phyloP scores from a whole-genome alignment of 1,140 invertebrate genomes.

The Cephus cinctus region DNA sequence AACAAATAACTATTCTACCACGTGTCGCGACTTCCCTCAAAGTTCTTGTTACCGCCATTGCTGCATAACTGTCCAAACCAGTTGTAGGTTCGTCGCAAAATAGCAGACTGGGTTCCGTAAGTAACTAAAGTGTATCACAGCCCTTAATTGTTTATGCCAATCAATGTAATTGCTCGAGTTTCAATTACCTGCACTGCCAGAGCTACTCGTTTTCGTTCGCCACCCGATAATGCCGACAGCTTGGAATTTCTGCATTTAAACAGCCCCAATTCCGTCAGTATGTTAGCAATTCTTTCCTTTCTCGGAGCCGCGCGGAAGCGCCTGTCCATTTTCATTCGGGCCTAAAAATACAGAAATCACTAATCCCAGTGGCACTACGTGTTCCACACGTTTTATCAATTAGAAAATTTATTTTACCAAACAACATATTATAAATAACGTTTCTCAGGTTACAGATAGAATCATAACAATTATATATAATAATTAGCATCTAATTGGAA shows the following conservation, averaged over 20 bases:
- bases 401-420: too few species aligned
- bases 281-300: slow-evolving; percentile 35
- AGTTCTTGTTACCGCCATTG: slow-evolving; percentile 70
- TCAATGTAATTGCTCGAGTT: not conserved
- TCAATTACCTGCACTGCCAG: slow-evolving; percentile 79
- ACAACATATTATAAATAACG: too few species aligned
- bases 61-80: slow-evolving; percentile 80
- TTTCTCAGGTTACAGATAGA: too few species aligned
- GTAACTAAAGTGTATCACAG: slow-evolving; percentile 52
- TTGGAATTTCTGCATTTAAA: slow-evolving; percentile 65
- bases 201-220: slow-evolving; percentile 82
- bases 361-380: too few species aligned
- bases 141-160: slow-evolving; percentile 9
- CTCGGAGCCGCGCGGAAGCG: slow-evolving; percentile 24
- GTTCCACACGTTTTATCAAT: too few species aligned
- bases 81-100: slow-evolving; percentile 85
- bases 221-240: slow-evolving; percentile 74
- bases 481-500: too few species aligned
- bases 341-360: too few species aligned
- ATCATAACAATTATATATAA: too few species aligned
- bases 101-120: slow-evolving; percentile 74
- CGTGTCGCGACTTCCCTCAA: slow-evolving; percentile 63
- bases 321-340: slow-evolving; percentile 51
- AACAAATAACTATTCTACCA: slow-evolving; percentile 78
- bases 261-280: slow-evolving; percentile 64